phyloP scores from a whole-genome alignment of 2,113 vertebrate species.

The Australoheros scitulus region DNA sequence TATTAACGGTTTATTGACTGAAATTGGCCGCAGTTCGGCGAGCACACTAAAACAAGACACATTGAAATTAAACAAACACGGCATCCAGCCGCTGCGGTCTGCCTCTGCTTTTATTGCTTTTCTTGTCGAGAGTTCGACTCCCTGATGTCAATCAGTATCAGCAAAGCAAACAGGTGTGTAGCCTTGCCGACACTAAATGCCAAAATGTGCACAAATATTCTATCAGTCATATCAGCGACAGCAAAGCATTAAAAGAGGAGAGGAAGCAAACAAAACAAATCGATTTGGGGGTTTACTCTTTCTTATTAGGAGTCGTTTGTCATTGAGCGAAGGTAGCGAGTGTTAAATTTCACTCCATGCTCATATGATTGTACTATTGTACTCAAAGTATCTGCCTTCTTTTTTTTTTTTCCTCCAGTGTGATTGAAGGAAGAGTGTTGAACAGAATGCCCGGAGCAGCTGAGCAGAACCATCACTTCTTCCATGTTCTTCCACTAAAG shows the following conservation, averaged over 20 bases:
- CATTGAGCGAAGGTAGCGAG: not conserved
- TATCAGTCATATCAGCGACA: not conserved
- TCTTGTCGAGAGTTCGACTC: not conserved
- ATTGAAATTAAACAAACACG: not conserved
- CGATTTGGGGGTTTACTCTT: not conserved
- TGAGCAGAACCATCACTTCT: not conserved
- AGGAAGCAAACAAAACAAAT: not conserved
- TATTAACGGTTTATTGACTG: constrained; percentile 5
- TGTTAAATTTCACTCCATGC: not conserved
- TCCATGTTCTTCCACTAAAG: not conserved
- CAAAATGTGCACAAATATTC: not conserved
- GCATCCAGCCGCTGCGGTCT: not conserved
- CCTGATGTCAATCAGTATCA: not conserved
- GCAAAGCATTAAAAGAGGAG: not conserved
- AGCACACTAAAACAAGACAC: not conserved
- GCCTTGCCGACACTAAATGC: not conserved
- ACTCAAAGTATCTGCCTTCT: not conserved
- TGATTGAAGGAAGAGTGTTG: not conserved
- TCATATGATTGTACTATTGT: not conserved
- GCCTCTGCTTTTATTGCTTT: not conserved
- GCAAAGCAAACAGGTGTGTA: not conserved
- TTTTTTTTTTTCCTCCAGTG: not conserved
- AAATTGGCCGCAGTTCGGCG: not conserved
- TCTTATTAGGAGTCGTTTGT: not conserved
- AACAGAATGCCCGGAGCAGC: too few species aligned